A percentile compares a stretch with the other conserved stretches of the same genome.
Conservation (phyloP, 2,113 vertebrate species). For the Sorex araneus region DNA sequence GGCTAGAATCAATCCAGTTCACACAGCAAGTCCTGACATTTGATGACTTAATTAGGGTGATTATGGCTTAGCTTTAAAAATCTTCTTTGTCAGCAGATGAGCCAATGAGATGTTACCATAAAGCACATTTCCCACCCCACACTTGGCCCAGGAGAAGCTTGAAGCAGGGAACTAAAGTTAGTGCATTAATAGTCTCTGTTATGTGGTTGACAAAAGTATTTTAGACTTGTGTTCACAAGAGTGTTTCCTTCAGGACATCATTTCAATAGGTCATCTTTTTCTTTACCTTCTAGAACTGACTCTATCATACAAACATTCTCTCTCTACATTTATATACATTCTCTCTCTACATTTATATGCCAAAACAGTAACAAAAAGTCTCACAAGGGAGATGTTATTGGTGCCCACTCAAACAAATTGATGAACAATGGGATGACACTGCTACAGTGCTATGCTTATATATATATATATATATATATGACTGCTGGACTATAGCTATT, state of each 20-base stretch:
- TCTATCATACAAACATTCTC: neutral
- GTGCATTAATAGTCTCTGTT: slow-evolving; percentile 70
- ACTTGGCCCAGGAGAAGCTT: slow-evolving; percentile 49
- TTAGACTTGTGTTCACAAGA: slow-evolving; percentile 65
- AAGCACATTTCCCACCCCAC: slow-evolving; percentile 68
- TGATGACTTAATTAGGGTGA: slow-evolving; percentile 76
- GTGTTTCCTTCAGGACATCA: slow-evolving; percentile 53
- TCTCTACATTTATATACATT: neutral
- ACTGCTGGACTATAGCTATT: no score
- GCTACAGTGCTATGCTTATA: no score
- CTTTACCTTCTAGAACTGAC: slow-evolving; percentile 37
- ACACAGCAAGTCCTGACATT: slow-evolving; percentile 78
- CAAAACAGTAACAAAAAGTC: no score
- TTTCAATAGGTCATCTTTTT: slow-evolving; percentile 39
- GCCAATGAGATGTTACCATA: slow-evolving; percentile 63
- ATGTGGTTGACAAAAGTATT: slow-evolving; percentile 74
- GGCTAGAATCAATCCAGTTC: slow-evolving; percentile 74
- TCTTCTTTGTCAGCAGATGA: slow-evolving; percentile 78
- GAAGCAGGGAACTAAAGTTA: slow-evolving; percentile 65
- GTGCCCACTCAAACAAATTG: no score
- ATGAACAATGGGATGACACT: no score
- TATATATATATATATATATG: no score
- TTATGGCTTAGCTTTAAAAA: slow-evolving; percentile 74
- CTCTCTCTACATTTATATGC: no score
- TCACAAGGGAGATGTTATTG: no score